These are phyloP conservation scores for Diplazon laetatorius DNA, from an alignment of 2,888 invertebrate genomes.

Conservation along the genomic window DNA sequence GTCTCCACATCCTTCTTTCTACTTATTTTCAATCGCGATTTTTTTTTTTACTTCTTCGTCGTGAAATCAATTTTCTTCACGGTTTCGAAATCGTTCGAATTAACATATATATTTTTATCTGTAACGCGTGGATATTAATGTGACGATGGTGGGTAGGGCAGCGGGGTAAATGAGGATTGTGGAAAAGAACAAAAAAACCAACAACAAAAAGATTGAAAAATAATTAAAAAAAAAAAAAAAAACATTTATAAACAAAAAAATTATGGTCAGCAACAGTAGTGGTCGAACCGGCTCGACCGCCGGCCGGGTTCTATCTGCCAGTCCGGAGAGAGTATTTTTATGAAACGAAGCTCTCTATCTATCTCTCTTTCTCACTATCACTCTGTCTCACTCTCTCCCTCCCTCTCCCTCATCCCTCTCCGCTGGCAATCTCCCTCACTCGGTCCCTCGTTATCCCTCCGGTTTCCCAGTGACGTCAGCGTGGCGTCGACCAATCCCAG, in stretches of 20 bases:
- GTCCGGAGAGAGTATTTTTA: constrained; percentile 74
- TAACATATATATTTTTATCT: constrained; percentile 7
- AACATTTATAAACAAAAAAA: constrained; percentile 36
- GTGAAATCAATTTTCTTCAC: neutral
- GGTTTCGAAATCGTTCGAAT: neutral
- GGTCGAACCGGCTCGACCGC: constrained; percentile 73
- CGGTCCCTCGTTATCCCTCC: constrained; percentile 72
- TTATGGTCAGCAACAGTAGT: constrained; percentile 60
- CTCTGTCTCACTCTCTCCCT: constrained; percentile 31
- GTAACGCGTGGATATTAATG: neutral
- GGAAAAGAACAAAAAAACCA: constrained; percentile 19
- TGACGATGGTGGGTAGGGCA: constrained; percentile 7
- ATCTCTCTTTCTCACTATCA: constrained; percentile 45
- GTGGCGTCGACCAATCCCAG: constrained; percentile 75
- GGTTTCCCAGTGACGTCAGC: constrained; percentile 78
- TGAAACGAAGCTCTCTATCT: constrained; percentile 72
- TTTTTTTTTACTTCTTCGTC: neutral
- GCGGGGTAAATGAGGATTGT: constrained; percentile 22
- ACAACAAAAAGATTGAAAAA: constrained; percentile 46
- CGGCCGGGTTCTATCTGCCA: constrained; percentile 76
- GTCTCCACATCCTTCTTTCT: neutral
- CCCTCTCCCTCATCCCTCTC: constrained; percentile 33
- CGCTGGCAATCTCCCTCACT: constrained; percentile 52
- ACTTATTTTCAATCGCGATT: neutral
- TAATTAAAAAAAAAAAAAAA: constrained; percentile 22